These are phyloP conservation scores for Equus quagga DNA, from an alignment of 2,113 vertebrate genomes.

Conservation along the genomic window DNA sequence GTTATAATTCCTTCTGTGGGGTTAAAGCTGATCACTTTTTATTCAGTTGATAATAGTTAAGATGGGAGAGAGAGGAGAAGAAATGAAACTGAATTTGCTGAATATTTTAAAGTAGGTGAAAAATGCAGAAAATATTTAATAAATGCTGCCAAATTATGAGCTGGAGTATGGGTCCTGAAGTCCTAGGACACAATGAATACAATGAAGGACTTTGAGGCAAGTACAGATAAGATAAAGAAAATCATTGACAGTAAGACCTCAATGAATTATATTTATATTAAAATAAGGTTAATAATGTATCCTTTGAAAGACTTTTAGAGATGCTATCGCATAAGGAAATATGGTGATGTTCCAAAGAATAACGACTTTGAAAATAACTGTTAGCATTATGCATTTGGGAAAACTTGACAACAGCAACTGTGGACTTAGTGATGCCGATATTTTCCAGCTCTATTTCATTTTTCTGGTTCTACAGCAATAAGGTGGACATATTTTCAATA, in stretches of 20 bases:
- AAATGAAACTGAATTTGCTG: neutral
- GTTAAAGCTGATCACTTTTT: neutral
- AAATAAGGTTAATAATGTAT: constrained; percentile 29
- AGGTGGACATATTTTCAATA: constrained; percentile 1
- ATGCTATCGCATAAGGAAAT: neutral
- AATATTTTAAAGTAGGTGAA: constrained; percentile 33
- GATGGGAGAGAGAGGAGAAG: neutral
- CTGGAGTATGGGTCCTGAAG: neutral
- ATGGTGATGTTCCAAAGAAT: constrained; percentile 8
- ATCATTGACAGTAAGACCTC: neutral
- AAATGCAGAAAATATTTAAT: neutral
- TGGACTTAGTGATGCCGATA: neutral
- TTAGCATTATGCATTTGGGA: neutral
- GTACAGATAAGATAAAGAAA: neutral
- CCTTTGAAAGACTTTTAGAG: neutral
- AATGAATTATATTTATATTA: constrained; percentile 28
- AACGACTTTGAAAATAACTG: constrained; percentile 19
- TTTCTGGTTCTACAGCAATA: neutral
- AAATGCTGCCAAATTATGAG: neutral
- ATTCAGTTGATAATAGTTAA: neutral
- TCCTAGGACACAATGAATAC: neutral
- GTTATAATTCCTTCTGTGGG: neutral
- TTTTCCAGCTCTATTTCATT: constrained; percentile 14
- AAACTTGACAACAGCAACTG: neutral
- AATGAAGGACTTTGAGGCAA: neutral